phyloP scores from a whole-genome alignment of 1,140 invertebrate species.

The Zaprionus lachaisei region DNA sequence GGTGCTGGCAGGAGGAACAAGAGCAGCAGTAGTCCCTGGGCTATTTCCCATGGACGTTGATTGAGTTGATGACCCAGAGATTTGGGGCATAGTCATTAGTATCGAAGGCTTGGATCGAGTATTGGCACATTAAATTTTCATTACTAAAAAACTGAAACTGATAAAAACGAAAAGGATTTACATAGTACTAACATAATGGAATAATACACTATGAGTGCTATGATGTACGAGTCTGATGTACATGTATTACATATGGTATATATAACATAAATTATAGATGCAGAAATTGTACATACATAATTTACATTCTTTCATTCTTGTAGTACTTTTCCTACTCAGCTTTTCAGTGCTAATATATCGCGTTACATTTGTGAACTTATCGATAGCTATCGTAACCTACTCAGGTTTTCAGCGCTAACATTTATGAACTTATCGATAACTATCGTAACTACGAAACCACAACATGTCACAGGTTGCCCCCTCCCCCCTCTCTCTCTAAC shows the following conservation, averaged over 20 bases:
- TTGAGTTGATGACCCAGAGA: not conserved
- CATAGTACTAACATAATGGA: not conserved
- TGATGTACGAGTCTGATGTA: conserved; percentile 4
- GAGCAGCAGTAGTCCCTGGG: not conserved
- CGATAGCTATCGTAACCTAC: no score
- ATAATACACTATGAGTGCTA: not conserved
- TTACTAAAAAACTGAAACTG: conserved; percentile 4
- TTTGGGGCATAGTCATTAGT: conserved; percentile 28
- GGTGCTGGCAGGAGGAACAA: not conserved
- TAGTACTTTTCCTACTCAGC: no score
- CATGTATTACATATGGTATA: not conserved
- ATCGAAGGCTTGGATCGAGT: conserved; percentile 6
- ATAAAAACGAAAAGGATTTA: conserved; percentile 3
- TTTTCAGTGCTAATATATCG: no score
- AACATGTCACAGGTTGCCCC: not conserved
- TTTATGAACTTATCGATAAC: no score
- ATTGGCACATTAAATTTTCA: conserved; percentile 54
- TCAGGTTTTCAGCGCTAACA: no score
- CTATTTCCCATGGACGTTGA: not conserved
- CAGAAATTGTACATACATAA: no score
- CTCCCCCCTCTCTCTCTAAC: not conserved
- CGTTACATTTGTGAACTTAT: no score
- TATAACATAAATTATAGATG: no score
- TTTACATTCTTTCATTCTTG: no score
- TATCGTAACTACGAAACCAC: no score